phyloP scores from a whole-genome alignment of 1,140 invertebrate species.

The Heliconius melpomene region DNA sequence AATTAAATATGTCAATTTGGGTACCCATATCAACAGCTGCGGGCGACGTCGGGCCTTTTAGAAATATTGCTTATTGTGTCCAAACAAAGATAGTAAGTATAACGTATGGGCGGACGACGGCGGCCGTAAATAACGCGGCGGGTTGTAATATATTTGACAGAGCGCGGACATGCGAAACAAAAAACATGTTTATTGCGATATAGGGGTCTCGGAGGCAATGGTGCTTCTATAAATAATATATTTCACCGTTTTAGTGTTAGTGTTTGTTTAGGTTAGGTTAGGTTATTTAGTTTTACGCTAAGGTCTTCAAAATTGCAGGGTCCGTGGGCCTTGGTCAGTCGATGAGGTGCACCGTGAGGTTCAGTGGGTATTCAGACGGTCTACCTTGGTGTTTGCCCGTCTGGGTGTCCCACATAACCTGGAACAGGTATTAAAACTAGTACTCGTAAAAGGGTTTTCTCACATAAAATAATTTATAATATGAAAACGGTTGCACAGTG shows the following conservation, averaged over 20 bases:
- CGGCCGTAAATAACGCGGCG: slow-evolving; percentile 78
- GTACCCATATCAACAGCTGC: slow-evolving; percentile 81
- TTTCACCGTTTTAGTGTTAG: slow-evolving; percentile 43
- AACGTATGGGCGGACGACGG: slow-evolving; percentile 80
- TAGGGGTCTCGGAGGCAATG: slow-evolving; percentile 52
- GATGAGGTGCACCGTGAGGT: too few relatives aligned
- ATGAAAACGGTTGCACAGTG: too few relatives aligned
- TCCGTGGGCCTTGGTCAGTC: too few relatives aligned
- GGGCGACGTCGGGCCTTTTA: slow-evolving; percentile 77
- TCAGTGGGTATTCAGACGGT: too few relatives aligned
- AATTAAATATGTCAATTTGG: slow-evolving; percentile 82
- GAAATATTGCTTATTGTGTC: slow-evolving; percentile 82
- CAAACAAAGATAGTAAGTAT: slow-evolving; percentile 82
- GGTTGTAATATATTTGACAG: slow-evolving; percentile 81
- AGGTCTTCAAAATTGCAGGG: too few relatives aligned
- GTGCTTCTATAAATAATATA: slow-evolving; percentile 68
- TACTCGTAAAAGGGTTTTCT: too few relatives aligned
- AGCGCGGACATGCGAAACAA: slow-evolving; percentile 79
- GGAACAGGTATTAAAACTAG: too few relatives aligned
- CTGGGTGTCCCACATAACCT: too few relatives aligned
- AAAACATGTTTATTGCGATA: slow-evolving; percentile 80
- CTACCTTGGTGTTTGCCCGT: too few relatives aligned
- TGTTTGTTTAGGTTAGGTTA: slow-evolving; percentile 59
- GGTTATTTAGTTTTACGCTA: neutral
- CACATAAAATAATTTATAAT: too few relatives aligned